Conservation (phyloP, 2,797 vertebrate genomes). For the Limnodromus scolopaceus region DNA sequence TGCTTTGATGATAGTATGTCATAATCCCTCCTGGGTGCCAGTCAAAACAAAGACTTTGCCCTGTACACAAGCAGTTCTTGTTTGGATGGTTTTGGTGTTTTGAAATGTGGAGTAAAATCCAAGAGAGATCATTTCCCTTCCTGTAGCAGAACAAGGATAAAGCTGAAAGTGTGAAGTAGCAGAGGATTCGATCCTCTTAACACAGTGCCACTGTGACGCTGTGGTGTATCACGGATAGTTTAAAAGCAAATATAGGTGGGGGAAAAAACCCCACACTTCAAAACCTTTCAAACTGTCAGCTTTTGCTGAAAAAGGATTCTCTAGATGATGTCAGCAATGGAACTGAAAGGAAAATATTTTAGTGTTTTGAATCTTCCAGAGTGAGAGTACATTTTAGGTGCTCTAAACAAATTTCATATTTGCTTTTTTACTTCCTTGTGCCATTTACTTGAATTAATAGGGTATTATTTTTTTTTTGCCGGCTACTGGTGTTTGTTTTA, state of each 20-base stretch:
- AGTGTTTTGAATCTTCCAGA: background rate
- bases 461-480: background rate
- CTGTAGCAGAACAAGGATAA: slow-evolving; percentile 1
- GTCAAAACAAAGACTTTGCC: slow-evolving; percentile 63
- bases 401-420: background rate
- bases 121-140: slow-evolving; percentile 32
- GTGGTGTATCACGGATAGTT: background rate
- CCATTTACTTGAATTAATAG: background rate
- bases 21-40: slow-evolving; percentile 37
- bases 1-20: slow-evolving; percentile 60
- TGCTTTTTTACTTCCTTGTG: background rate
- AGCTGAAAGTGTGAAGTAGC: background rate
- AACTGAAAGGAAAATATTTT: background rate
- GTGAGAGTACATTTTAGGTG: background rate
- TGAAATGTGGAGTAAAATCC: slow-evolving; percentile 62
- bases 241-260: background rate
- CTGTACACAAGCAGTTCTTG: slow-evolving; percentile 58
- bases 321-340: background rate
- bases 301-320: background rate
- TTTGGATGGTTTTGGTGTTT: slow-evolving; percentile 58
- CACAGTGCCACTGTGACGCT: background rate
- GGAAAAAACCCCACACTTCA: background rate
- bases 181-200: background rate
- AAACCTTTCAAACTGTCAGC: background rate
- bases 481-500: background rate